These are phyloP conservation scores for Magallana ariakensis DNA, from an alignment of 1,140 invertebrate genomes.

Conservation along the genomic window DNA sequence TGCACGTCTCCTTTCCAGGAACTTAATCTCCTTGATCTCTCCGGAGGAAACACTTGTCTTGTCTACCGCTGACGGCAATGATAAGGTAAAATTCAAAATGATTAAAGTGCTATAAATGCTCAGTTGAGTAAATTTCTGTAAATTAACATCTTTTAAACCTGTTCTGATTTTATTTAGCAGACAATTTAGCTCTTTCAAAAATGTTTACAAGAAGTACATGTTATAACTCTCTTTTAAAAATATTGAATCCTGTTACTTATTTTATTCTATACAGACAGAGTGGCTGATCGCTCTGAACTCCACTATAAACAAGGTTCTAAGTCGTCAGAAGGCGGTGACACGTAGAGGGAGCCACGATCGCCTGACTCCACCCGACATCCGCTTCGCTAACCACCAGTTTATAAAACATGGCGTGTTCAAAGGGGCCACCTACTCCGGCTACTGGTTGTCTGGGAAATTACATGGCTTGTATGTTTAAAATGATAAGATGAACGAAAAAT, in stretches of 20 bases:
- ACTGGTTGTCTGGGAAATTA: slow-evolving; percentile 89
- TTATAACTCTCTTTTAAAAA: too few species aligned
- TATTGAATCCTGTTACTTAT: too few species aligned
- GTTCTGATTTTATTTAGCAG: too few species aligned
- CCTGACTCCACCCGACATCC: slow-evolving; percentile 85
- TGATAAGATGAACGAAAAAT: too few species aligned
- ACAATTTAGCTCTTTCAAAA: too few species aligned
- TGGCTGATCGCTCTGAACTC: slow-evolving; percentile 84
- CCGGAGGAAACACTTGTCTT: slow-evolving; percentile 89
- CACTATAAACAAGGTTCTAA: slow-evolving; percentile 76
- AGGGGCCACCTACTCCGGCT: slow-evolving; percentile 87
- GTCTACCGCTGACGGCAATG: slow-evolving; percentile 79
- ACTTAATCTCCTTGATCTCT: slow-evolving; percentile 85
- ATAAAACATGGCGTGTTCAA: slow-evolving; percentile 87
- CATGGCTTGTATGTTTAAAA: slow-evolving; percentile 84
- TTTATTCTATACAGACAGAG: slow-evolving; percentile 81
- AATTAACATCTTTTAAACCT: too few species aligned
- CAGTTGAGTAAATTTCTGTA: too few species aligned
- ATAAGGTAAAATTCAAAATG: slow-evolving; percentile 1
- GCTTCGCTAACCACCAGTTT: slow-evolving; percentile 88
- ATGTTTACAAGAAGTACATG: too few species aligned
- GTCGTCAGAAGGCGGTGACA: slow-evolving; percentile 65
- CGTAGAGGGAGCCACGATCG: slow-evolving; percentile 70
- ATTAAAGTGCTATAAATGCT: too few species aligned
- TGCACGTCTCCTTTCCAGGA: slow-evolving; percentile 77